Conservation (phyloP, 1,140 invertebrate genomes). For the Varroa destructor region DNA sequence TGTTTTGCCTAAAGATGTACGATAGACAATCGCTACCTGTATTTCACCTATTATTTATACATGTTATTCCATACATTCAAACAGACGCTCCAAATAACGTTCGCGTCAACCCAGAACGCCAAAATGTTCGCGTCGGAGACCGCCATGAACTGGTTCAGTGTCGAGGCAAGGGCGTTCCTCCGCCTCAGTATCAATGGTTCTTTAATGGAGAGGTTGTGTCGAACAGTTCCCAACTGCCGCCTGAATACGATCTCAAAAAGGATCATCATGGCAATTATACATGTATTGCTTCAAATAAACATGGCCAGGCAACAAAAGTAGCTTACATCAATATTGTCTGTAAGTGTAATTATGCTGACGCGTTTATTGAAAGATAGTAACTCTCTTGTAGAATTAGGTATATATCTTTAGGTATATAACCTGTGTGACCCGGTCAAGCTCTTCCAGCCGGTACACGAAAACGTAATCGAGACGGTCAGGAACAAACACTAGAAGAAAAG, state of each 20-base stretch:
- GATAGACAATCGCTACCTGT: too few species aligned
- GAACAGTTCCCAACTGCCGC: conserved; percentile 31
- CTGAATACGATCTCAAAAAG: conserved; percentile 49
- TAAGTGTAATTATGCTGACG: conserved; percentile 45
- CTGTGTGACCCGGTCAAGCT: too few species aligned
- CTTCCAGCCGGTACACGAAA: too few species aligned
- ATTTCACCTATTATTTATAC: too few species aligned
- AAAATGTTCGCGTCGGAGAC: conserved; percentile 22
- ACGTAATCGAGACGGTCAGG: too few species aligned
- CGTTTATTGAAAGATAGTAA: not conserved
- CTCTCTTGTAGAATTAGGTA: not conserved
- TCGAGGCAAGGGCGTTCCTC: conserved; percentile 13
- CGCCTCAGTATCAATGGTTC: conserved; percentile 17
- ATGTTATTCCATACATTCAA: not conserved
- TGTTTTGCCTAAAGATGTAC: not conserved
- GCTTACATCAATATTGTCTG: conserved; percentile 62
- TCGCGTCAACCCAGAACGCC: conserved; percentile 13
- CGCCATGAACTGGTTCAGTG: conserved; percentile 21
- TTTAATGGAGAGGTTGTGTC: conserved; percentile 2
- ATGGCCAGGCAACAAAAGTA: conserved; percentile 52
- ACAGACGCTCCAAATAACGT: conserved; percentile 23
- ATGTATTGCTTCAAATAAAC: conserved; percentile 60
- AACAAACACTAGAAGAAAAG: too few species aligned
- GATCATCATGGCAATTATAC: conserved; percentile 54
- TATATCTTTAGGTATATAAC: too few species aligned